Evolutionary conservation across 2,797 vertebrate species (phyloP), one percentile per base, ranked within the genome.

Genomic region (Esox masquinongy): DNA sequence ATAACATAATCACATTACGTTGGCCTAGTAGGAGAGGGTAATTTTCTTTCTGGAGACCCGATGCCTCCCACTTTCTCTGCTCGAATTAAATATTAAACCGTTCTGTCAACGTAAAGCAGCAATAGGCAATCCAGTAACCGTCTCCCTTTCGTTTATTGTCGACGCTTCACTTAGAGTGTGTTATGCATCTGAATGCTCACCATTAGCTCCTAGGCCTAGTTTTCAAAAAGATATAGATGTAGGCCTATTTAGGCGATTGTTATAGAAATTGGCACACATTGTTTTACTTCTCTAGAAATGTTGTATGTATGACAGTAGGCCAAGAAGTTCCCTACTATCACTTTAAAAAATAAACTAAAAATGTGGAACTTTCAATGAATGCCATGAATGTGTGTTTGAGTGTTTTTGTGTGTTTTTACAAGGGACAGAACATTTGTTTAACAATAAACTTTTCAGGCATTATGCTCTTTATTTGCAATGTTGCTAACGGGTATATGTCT

Each of bases 41-140:
- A 75, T 88, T 85, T 82, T 82, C 83, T 86, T 87, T 74, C 74
- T 71, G 78, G 86, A 75, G 84, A 88, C 81, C 76, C 66, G 85
- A 87, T 89, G 86, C 82, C 80, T 76, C 34, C 78, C 82, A 88
- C 84, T 86, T 88, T 82, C 88, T 24, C 80, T 82, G 64, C 74
- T 77, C 0, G 47, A 53, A 5, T 79, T 72, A 90, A 89, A 88
- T 85, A 84, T 79, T 90, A 17, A 81, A 84, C 77, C 77, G 75
- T 0, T 59, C 72, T 79, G 50, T 81, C 74, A 51, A 59, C 56
- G 56, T 59, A 59, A 59, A 59, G 56, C 16, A 61, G 22, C 56
- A 61, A 61, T 61, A 61, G 56, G 22, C 56, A 61, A 61, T 61
- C 56, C 12, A 61, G 56, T 61, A 26, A 22, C 8, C n/a, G 9